A percentile compares a stretch with the other conserved stretches of the same genome.
Conservation (phyloP, 64 coral and sea anemone species). For the Astreopora myriophthalma region DNA sequence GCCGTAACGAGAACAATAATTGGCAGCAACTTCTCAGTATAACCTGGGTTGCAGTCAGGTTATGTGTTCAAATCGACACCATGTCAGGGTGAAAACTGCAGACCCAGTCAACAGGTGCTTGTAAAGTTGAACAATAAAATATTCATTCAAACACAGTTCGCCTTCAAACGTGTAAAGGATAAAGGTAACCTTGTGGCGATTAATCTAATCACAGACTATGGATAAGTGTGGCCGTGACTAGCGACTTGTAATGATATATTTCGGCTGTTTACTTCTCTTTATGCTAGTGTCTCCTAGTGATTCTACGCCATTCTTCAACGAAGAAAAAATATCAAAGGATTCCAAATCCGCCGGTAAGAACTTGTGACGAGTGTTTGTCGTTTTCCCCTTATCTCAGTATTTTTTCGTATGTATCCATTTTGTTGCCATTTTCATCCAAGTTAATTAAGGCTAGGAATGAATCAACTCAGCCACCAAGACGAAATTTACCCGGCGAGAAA, state of each 20-base stretch:
- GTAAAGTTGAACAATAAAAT: background rate
- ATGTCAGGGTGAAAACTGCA: background rate
- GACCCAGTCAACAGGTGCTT: background rate
- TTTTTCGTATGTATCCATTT: background rate
- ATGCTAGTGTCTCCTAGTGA: background rate
- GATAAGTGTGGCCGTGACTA: background rate
- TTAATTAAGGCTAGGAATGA: too few species aligned
- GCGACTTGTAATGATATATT: background rate
- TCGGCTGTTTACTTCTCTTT: background rate
- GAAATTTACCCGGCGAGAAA: too few species aligned
- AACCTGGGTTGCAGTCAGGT: background rate
- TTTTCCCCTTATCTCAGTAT: background rate
- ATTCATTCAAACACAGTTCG: slow-evolving; percentile 5
- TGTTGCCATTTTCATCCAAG: background rate
- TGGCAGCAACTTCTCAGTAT: too few species aligned
- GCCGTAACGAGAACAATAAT: too few species aligned
- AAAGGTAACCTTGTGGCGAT: background rate
- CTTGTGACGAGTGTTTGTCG: background rate
- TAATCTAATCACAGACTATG: background rate
- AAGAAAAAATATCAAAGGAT: background rate
- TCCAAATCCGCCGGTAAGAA: background rate
- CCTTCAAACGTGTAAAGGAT: background rate
- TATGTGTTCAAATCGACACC: background rate
- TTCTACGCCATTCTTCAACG: background rate
- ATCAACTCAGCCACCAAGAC: too few species aligned